These are phyloP conservation scores for Caenorhabditis sp. DNA, from an alignment of 2,888 invertebrate genomes.

Conservation along the genomic window DNA sequence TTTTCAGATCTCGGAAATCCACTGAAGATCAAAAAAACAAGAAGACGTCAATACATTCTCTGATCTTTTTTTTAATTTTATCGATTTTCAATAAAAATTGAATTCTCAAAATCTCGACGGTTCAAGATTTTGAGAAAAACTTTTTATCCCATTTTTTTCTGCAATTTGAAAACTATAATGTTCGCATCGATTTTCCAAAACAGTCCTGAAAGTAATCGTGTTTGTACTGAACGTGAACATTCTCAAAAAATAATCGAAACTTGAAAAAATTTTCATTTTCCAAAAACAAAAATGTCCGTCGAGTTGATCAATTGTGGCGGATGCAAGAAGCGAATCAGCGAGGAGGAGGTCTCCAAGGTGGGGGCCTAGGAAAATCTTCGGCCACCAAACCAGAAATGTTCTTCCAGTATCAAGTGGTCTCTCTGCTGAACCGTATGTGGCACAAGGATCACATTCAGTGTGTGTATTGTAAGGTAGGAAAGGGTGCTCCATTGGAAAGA, in stretches of 20 bases:
- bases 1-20: slow-evolving; percentile 1
- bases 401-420: slow-evolving; percentile 41
- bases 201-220: too few species aligned
- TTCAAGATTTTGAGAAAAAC: too few species aligned
- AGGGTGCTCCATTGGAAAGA: not conserved
- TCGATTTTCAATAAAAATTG: not conserved
- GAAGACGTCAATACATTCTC: slow-evolving; percentile 3
- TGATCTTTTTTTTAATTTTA: not conserved
- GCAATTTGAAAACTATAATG: too few species aligned
- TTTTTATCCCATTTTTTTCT: too few species aligned
- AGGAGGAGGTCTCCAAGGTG: slow-evolving; percentile 47
- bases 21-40: not conserved
- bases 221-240: too few species aligned
- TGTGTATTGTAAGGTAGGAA: slow-evolving; percentile 37
- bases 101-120: too few species aligned
- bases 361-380: not conserved
- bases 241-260: too few species aligned
- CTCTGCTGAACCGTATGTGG: slow-evolving; percentile 46
- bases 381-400: not conserved
- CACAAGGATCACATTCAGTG: slow-evolving; percentile 52
- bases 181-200: too few species aligned
- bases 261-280: too few species aligned
- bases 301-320: slow-evolving; percentile 50
- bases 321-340: slow-evolving; percentile 31
- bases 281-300: slow-evolving; percentile 5